Evolutionary conservation across 1,140 invertebrate genomes (phyloP).

Genomic region (Caenorhabditis latens): DNA sequence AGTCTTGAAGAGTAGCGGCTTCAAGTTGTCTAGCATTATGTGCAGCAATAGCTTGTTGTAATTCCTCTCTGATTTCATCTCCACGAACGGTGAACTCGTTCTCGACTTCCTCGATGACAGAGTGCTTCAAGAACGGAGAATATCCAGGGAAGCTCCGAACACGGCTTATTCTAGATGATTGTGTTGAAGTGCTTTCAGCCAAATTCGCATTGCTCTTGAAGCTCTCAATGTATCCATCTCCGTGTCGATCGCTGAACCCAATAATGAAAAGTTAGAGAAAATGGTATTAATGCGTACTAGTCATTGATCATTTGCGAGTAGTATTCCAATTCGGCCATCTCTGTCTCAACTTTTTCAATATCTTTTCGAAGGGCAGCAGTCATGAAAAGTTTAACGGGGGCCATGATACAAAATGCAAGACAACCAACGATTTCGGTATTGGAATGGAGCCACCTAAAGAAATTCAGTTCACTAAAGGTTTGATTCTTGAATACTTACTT

Average conservation of each 20-base stretch:
- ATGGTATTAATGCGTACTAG: not conserved
- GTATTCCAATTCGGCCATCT: slow-evolving; percentile 21
- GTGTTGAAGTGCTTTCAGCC: slow-evolving; percentile 34
- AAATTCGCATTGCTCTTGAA: slow-evolving; percentile 27
- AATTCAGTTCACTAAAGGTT: too few species aligned
- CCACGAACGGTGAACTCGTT: slow-evolving; percentile 32
- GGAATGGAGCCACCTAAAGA: slow-evolving; percentile 33
- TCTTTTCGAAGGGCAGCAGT: slow-evolving; percentile 12
- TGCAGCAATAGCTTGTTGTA: slow-evolving; percentile 22
- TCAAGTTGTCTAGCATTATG: slow-evolving; percentile 37
- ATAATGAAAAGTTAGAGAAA: not conserved
- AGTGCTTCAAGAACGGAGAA: slow-evolving; percentile 38
- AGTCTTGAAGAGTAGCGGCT: not conserved
- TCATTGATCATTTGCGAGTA: slow-evolving; percentile 49
- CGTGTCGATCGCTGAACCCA: slow-evolving; percentile 11
- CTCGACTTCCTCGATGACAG: slow-evolving; percentile 37
- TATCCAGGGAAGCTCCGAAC: slow-evolving; percentile 21
- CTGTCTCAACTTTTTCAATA: slow-evolving; percentile 33
- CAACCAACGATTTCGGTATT: slow-evolving; percentile 19
- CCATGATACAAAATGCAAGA: slow-evolving; percentile 12
- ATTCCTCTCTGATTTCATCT: slow-evolving; percentile 30
- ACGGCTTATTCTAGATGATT: slow-evolving; percentile 5
- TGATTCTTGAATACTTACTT: not conserved
- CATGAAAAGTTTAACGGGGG: slow-evolving; percentile 22
- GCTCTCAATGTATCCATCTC: slow-evolving; percentile 44